These are phyloP conservation scores for Heterodera filipjevi DNA, from an alignment of 2,888 invertebrate genomes.

Conservation along the genomic window DNA sequence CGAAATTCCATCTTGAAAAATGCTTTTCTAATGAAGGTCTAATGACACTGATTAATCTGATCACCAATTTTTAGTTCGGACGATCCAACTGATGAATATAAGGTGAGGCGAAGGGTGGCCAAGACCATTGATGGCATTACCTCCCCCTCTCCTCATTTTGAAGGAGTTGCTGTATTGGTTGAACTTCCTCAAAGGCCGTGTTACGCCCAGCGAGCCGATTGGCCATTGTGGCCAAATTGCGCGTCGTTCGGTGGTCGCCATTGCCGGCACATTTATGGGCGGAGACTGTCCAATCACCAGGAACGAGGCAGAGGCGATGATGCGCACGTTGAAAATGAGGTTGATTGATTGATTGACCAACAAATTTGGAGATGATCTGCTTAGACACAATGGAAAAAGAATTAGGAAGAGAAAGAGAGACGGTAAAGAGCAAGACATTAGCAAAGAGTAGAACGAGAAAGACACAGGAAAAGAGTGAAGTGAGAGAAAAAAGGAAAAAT, in stretches of 20 bases:
- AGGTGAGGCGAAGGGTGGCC: neutral
- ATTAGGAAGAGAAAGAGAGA: too few relatives aligned
- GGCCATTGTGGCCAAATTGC: constrained; percentile 72
- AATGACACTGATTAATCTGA: neutral
- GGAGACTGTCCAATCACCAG: constrained; percentile 64
- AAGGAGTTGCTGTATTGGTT: constrained; percentile 75
- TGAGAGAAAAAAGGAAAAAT: too few relatives aligned
- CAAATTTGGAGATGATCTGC: too few relatives aligned
- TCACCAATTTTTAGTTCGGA: constrained; percentile 8
- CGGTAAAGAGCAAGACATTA: too few relatives aligned
- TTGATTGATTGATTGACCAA: neutral
- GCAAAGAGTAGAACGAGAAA: too few relatives aligned
- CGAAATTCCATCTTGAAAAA: too few relatives aligned
- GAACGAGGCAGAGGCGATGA: constrained; percentile 70
- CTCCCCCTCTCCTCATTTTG: neutral
- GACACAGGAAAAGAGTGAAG: too few relatives aligned
- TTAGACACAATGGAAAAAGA: too few relatives aligned
- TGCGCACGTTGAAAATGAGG: constrained; percentile 66
- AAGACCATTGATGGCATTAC: neutral
- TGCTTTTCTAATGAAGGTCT: neutral
- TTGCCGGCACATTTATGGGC: constrained; percentile 71
- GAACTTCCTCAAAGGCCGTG: constrained; percentile 75
- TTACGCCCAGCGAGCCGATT: constrained; percentile 72
- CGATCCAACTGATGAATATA: constrained; percentile 25
- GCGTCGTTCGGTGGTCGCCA: constrained; percentile 70